Evolutionary conservation across 2,797 vertebrate genomes (phyloP), one percentile per base, ranked within the genome.

Genomic region (Pangasius larnaudii): DNA sequence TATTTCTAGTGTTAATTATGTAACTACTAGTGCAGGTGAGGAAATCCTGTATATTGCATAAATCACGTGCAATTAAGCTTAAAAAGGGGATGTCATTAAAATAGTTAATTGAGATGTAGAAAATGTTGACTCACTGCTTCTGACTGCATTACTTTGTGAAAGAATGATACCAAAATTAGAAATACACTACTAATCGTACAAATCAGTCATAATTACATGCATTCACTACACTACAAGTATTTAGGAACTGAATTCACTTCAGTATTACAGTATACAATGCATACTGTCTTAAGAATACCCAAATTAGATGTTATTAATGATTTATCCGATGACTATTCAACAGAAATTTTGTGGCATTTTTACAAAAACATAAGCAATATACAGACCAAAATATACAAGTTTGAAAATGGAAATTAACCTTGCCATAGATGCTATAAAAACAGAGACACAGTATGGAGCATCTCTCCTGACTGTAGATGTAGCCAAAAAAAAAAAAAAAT

Each of bases 41-140:
- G 86, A 85, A 87, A 91, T 74, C 67, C 86, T 90, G 77, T 90
- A 87, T 80, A 79, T 46, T 56, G 49, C 88, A 72, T 87, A 87
- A 91, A 91, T 88, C 84, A 89, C 77, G 72, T 63, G 63, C 71
- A 88, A 91, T 86, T 90, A 88, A 89, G 51, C 58, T n/a, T 67
- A 75, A 58, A n/a, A 16, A 19, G 30, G 5, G 30, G 22, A 13
- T 53, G 63, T 53, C n/a, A 67, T 69, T 84, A 69, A 84, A 69
- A 69, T 33, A 51, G 51, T 71, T 85, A 56, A 71, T 85, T 72
- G 84, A 30, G 22, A 71, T 56, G 24, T 58, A 85, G 65, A 72
- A 85, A 53, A 24, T 42, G 67, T 33, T 85, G 67, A 39, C 22
- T 85, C 9, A 11, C 8, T 84, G 7, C 61, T 84, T n/a, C 27